A percentile compares a stretch with the other conserved stretches of the same genome.
Evolutionary conservation across 2,113 vertebrate species (phyloP).

Genomic region (Nymphicus hollandicus): DNA sequence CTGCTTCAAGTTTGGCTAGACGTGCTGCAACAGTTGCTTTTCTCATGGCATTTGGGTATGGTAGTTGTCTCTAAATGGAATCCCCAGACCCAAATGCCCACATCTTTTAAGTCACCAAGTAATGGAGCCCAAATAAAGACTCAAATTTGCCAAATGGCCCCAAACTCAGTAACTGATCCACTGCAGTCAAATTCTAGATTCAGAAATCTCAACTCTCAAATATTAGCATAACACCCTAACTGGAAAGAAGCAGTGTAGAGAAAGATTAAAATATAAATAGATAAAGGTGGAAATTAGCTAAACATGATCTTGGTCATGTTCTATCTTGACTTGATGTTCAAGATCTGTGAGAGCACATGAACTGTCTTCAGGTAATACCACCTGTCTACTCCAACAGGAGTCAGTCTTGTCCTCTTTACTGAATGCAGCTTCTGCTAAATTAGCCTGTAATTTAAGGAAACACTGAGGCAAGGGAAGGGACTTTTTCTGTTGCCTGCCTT

Average conservation of each 20-base stretch:
- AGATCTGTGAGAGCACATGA: background rate
- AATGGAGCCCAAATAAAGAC: background rate
- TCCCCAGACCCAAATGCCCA: background rate
- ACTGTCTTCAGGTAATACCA: background rate
- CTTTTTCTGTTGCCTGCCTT: background rate
- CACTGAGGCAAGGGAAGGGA: background rate
- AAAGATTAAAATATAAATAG: background rate
- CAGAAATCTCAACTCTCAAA: background rate
- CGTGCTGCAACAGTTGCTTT: background rate
- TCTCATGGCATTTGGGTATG: conserved; percentile 5
- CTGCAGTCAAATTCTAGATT: background rate
- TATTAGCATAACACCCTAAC: background rate
- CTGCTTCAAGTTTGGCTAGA: conserved; percentile 65
- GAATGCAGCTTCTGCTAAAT: background rate
- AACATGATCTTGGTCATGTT: background rate
- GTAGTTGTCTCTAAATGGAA: background rate
- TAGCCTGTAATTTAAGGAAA: background rate
- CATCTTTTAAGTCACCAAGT: background rate
- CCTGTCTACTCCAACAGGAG: background rate
- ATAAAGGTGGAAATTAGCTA: background rate
- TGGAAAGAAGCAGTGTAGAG: background rate
- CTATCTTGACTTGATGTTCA: background rate
- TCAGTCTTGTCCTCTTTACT: background rate
- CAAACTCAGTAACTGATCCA: background rate
- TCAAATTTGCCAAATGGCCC: background rate